Conservation (phyloP, 2,888 invertebrate genomes). For the Cantharis lateralis region DNA sequence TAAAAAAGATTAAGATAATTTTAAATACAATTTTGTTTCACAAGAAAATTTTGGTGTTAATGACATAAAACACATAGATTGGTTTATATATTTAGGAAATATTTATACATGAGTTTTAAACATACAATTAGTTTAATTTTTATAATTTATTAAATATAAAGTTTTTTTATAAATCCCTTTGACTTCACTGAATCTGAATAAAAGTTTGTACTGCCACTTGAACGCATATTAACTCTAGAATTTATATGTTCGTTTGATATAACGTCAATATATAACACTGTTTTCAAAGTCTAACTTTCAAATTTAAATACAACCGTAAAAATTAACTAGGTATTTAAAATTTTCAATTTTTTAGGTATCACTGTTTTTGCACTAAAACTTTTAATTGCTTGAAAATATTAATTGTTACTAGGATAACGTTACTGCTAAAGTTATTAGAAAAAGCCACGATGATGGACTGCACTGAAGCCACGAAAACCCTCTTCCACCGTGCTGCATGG, state of each 20-base stretch:
- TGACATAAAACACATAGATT: conserved; percentile 2
- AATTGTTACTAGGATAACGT: conserved; percentile 50
- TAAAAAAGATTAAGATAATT: not conserved
- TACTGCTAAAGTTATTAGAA: conserved; percentile 48
- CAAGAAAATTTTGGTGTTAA: not conserved
- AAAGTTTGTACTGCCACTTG: conserved; percentile 9
- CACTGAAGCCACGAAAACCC: conserved; percentile 55
- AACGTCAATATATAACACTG: not conserved
- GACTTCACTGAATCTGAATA: not conserved
- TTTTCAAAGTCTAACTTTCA: not conserved
- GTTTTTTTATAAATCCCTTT: not conserved
- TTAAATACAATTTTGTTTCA: not conserved
- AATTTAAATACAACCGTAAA: not conserved
- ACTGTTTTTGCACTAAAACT: conserved; percentile 2
- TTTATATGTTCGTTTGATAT: not conserved
- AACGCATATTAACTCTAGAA: conserved; percentile 9
- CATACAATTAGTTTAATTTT: conserved; percentile 1
- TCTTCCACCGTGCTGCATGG: conserved; percentile 60
- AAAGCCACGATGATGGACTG: conserved; percentile 54
- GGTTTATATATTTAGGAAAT: not conserved
- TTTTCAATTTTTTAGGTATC: not conserved
- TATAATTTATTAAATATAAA: not conserved
- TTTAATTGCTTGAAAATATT: conserved; percentile 23
- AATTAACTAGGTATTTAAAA: not conserved
- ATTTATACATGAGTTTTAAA: conserved; percentile 1